Evolutionary conservation across 1,140 invertebrate genomes (phyloP).

Genomic region (Drosophila bifasciata): DNA sequence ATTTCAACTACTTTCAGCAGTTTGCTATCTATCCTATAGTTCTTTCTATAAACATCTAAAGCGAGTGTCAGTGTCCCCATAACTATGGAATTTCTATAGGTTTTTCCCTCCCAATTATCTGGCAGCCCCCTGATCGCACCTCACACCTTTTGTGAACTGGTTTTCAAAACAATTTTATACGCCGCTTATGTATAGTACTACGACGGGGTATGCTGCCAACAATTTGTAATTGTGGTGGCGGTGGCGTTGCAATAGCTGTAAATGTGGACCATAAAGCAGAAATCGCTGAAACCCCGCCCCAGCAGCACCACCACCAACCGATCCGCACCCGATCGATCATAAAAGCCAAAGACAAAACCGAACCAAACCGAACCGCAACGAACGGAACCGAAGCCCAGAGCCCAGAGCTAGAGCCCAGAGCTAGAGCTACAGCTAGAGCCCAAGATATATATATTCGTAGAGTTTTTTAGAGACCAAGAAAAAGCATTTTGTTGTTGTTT

Average conservation of each 20-base stretch:
- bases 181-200: constrained; percentile 55
- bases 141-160: constrained; percentile 66
- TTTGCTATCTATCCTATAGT: too few relatives aligned
- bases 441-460: not conserved
- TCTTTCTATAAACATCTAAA: not conserved
- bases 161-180: constrained; percentile 67
- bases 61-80: too few relatives aligned
- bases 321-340: constrained; percentile 74
- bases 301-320: too few relatives aligned
- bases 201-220: constrained; percentile 50
- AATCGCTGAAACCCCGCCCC: constrained; percentile 64
- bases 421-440: constrained; percentile 15
- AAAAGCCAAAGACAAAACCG: constrained; percentile 45
- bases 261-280: constrained; percentile 78
- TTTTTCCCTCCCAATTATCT: constrained; percentile 15
- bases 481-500: constrained; percentile 71
- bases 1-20: too few relatives aligned
- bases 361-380: not conserved
- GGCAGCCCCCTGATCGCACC: constrained; percentile 18
- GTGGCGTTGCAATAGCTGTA: constrained; percentile 61
- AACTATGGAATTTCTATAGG: too few relatives aligned
- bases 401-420: constrained; percentile 2
- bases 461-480: constrained; percentile 33
- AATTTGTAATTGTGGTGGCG: constrained; percentile 68
- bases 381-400: too few relatives aligned